Evolutionary conservation across 2,113 vertebrate species (phyloP), one percentile per base, ranked within the genome.

Genomic region (Ceyx margarethae): DNA sequence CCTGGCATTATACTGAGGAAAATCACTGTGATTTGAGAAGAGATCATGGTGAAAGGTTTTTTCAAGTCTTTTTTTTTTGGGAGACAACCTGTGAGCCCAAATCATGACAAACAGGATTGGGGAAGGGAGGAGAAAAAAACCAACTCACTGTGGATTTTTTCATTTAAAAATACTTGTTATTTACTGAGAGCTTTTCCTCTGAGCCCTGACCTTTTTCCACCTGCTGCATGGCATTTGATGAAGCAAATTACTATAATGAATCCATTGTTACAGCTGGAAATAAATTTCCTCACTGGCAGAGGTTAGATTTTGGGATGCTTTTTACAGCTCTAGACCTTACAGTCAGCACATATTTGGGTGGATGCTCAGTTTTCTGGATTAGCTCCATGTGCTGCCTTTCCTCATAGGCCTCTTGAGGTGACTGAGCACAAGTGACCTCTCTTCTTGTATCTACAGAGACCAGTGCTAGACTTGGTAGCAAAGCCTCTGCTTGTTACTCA

Each of bases 141-240:
- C 53, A 86, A 56, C 37, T 61, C 33, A 40, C 37, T 76, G 25
- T 50, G 50, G 40, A 31, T 23, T 83, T 92, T 81, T 91, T 68
- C 1, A 22, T 58, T 90, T 87, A 25, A 89, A 95, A 96, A 58
- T 67, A 46, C 18, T 92, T 85, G 18, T 56, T 91, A 26, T 92
- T 93, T 95, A 91, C 67, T 43, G 81, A 89, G 43, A 91, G 29
- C 29, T 92, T 93, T 85, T 74, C 56, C 18, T 89, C 72, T 80
- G 84, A 87, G 84, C 13, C 51, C 7, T 93, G 89, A 94, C 91
- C 68, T 91, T 42, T 87, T 96, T 92, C 48, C 65, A 94, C 94
- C 89, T 94, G 89, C 67, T 91, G 64, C 60, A 88, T 80, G 81
- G 57, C 79, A 77, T 89, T 77, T 89, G 48, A 83, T 90, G 85